A percentile compares a stretch with the other conserved stretches of the same genome.
Evolutionary conservation across 2,113 vertebrate genomes (phyloP).

Genomic region (Axis porcinus): DNA sequence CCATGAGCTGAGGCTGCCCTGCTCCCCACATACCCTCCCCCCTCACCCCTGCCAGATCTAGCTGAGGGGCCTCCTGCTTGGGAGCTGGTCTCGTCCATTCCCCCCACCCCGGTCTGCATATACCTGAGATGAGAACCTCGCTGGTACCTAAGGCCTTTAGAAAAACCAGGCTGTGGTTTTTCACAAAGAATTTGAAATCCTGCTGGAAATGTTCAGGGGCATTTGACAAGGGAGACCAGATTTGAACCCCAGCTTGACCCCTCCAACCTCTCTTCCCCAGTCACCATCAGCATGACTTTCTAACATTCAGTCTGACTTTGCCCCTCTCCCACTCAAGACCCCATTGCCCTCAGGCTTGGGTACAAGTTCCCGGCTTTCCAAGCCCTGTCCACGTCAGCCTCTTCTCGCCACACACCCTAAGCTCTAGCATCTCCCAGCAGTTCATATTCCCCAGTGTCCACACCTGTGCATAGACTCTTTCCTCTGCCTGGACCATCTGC

Average conservation of each 20-base stretch:
- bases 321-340: not conserved
- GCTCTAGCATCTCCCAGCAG: not conserved
- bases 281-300: not conserved
- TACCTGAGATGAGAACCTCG: not conserved
- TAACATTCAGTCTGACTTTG: not conserved
- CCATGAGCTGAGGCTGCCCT: not conserved
- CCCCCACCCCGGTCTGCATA: rapidly evolving
- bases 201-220: not conserved
- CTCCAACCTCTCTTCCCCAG: not conserved
- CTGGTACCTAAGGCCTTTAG: not conserved
- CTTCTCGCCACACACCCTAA: not conserved
- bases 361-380: not conserved
- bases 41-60: not conserved
- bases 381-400: not conserved
- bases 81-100: not conserved
- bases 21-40: not conserved
- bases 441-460: not conserved
- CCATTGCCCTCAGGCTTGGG: not conserved
- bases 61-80: not conserved
- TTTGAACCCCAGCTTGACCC: not conserved
- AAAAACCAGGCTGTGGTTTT: not conserved
- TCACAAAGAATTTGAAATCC: not conserved
- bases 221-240: not conserved
- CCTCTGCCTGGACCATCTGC: not conserved
- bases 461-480: not conserved